Conservation (phyloP, 1,140 invertebrate genomes). For the Stegodyphus dumicola region DNA sequence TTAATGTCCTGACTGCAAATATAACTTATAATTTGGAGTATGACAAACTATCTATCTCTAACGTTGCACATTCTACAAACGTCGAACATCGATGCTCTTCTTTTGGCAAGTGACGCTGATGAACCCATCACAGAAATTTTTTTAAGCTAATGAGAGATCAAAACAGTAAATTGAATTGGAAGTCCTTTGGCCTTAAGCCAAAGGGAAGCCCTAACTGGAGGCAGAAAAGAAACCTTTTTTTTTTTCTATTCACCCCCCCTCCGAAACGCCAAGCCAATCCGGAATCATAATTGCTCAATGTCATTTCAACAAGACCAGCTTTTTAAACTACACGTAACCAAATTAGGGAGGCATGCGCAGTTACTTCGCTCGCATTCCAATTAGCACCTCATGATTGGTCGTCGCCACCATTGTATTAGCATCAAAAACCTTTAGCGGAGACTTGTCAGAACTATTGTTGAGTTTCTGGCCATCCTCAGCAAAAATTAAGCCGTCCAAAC, state of each 20-base stretch:
- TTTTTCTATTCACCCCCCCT: not conserved
- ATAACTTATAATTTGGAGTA: too few relatives aligned
- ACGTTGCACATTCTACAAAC: too few relatives aligned
- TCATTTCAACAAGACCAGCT: not conserved
- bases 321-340: slow-evolving; percentile 8
- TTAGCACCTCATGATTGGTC: slow-evolving; percentile 18
- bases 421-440: not conserved
- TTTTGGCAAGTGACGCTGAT: too few relatives aligned
- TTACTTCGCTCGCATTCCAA: slow-evolving; percentile 18
- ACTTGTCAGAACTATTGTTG: not conserved
- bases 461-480: not conserved
- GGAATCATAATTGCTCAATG: slow-evolving; percentile 3
- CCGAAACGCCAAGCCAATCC: not conserved
- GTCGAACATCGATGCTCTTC: too few relatives aligned
- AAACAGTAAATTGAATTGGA: not conserved
- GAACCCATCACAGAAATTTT: not conserved
- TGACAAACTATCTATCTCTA: too few relatives aligned
- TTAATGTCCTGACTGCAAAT: too few relatives aligned
- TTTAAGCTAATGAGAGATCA: not conserved
- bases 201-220: not conserved
- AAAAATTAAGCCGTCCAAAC: slow-evolving; percentile 37
- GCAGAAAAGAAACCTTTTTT: not conserved
- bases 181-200: not conserved
- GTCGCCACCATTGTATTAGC: not conserved
- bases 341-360: slow-evolving; percentile 12